Evolutionary conservation across 2,888 invertebrate genomes (phyloP).

Genomic region (Ganaspis brasiliensis): DNA sequence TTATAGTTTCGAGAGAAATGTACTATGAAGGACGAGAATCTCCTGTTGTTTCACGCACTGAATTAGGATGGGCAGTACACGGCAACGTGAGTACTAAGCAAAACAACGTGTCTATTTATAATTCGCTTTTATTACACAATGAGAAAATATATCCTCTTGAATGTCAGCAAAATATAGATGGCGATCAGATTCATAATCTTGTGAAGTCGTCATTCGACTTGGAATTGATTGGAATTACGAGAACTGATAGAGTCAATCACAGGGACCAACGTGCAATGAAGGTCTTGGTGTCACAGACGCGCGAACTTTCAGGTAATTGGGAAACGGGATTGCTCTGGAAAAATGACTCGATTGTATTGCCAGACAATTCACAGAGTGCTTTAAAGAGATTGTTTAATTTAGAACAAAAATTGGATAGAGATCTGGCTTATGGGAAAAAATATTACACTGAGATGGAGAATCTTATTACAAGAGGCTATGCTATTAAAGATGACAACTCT

Average conservation of each 20-base stretch:
- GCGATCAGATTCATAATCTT: background rate
- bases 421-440: background rate
- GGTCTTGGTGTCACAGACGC: conserved; percentile 1
- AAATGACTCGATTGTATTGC: background rate
- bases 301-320: conserved; percentile 17
- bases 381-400: conserved; percentile 18
- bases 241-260: background rate
- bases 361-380: conserved; percentile 19
- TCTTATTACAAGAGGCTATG: conserved; percentile 21
- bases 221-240: conserved; percentile 38
- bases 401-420: conserved; percentile 49
- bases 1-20: conserved; percentile 43
- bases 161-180: background rate
- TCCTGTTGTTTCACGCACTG: conserved; percentile 45
- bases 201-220: conserved; percentile 24
- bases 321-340: conserved; percentile 44
- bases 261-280: background rate
- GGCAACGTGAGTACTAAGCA: background rate
- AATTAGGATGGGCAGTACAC: conserved; percentile 48
- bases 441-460: conserved; percentile 39
- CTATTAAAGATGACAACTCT: background rate
- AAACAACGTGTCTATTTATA: background rate
- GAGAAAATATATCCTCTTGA: too few relatives aligned
- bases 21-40: background rate
- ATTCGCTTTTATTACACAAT: background rate